Conservation (phyloP, 1,140 invertebrate genomes). For the Trachelipus rathkii region DNA sequence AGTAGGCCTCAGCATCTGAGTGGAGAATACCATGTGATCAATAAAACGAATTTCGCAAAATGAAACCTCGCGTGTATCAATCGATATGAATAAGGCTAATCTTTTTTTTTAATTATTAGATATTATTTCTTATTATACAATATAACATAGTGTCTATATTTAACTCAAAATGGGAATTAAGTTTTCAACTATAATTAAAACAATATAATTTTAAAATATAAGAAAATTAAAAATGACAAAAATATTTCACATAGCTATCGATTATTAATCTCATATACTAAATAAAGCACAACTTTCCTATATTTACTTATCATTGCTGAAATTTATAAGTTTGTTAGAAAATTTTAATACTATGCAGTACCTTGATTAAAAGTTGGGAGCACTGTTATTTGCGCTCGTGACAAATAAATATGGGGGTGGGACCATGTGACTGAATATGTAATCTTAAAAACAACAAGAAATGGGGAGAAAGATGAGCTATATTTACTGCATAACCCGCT, state of each 20-base stretch:
- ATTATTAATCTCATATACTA: slow-evolving; percentile 25
- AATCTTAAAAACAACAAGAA: slow-evolving; percentile 47
- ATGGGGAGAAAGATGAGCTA: slow-evolving; percentile 45
- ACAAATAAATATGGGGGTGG: slow-evolving; percentile 45
- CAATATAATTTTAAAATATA: no score
- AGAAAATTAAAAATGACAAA: no score
- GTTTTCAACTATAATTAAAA: no score
- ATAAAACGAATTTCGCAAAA: slow-evolving; percentile 33
- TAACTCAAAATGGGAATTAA: no score
- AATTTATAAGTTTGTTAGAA: slow-evolving; percentile 25
- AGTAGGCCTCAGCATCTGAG: slow-evolving; percentile 44
- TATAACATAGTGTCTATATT: no score
- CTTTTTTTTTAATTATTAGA: no score
- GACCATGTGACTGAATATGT: slow-evolving; percentile 46
- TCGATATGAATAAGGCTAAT: neutral
- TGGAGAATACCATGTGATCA: slow-evolving; percentile 46
- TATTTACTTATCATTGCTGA: slow-evolving; percentile 21
- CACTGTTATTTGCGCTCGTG: slow-evolving; percentile 45
- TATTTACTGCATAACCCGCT: slow-evolving; percentile 11
- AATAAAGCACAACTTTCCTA: neutral
- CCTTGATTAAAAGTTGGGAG: slow-evolving; percentile 43
- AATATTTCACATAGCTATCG: neutral
- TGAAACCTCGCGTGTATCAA: slow-evolving; percentile 3
- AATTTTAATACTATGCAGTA: slow-evolving; percentile 37
- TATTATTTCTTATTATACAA: no score